A percentile compares a stretch with the other conserved stretches of the same genome.
Evolutionary conservation across 2,113 vertebrate species (phyloP).

Genomic region (Dermatemys mawii): DNA sequence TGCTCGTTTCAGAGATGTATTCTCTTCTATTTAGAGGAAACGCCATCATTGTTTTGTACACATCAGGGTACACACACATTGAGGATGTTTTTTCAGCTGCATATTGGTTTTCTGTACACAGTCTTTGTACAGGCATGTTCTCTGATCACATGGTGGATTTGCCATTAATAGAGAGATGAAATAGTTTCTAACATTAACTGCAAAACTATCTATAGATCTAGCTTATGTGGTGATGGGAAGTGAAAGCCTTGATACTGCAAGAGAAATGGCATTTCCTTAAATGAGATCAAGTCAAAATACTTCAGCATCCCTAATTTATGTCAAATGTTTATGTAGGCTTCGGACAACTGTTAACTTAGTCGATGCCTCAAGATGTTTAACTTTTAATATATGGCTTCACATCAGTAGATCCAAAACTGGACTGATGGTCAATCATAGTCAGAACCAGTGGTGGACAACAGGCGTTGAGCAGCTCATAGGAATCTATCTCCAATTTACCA

Average conservation of each 20-base stretch:
- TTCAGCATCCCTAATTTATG: constrained; percentile 19
- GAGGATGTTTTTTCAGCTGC: constrained; percentile 56
- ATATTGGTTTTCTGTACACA: constrained; percentile 45
- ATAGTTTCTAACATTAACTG: too few relatives aligned
- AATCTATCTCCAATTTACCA: accelerated
- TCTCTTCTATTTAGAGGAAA: constrained; percentile 24
- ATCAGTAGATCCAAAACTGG: constrained; percentile 36
- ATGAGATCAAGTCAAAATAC: constrained; percentile 63
- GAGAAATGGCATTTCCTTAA: constrained; percentile 65
- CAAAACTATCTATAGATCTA: constrained; percentile 71
- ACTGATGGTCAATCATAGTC: not conserved
- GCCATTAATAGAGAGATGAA: constrained; percentile 63
- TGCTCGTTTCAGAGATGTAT: constrained; percentile 19
- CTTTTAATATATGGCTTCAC: constrained; percentile 44
- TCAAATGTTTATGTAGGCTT: constrained; percentile 23
- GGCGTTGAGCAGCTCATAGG: not conserved
- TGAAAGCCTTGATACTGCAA: constrained; percentile 59
- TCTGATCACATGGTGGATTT: constrained; percentile 63
- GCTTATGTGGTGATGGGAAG: constrained; percentile 72
- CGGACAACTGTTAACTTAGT: constrained; percentile 24
- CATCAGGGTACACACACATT: not conserved
- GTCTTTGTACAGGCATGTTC: constrained; percentile 65
- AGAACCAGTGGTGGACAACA: not conserved
- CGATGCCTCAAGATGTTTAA: constrained; percentile 18
- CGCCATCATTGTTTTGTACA: constrained; percentile 61